Evolutionary conservation across 2,888 invertebrate species (phyloP).

Genomic region (Eumerus sabulonum): DNA sequence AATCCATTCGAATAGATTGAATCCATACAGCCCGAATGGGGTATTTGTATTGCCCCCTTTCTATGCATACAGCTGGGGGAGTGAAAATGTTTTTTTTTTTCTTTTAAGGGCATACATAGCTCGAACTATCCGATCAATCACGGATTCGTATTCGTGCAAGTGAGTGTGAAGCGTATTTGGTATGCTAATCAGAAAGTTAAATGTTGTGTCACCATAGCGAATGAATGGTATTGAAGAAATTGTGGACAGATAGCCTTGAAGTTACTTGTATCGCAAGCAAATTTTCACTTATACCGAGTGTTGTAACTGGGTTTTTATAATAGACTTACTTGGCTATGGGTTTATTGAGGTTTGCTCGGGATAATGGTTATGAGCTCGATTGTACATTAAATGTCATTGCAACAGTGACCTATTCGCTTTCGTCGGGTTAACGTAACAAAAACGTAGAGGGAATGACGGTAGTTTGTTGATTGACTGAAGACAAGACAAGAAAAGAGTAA

Average conservation of each 20-base stretch:
- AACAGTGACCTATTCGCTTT: too few relatives aligned
- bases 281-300: constrained; percentile 2
- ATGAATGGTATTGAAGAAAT: constrained; percentile 14
- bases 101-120: too few relatives aligned
- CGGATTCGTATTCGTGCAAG: constrained; percentile 3
- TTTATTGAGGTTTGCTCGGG: too few relatives aligned
- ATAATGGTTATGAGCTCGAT: too few relatives aligned
- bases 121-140: constrained; percentile 3
- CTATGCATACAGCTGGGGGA: too few relatives aligned
- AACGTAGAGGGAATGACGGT: too few relatives aligned
- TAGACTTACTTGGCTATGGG: too few relatives aligned
- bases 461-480: too few relatives aligned
- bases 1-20: constrained; percentile 44
- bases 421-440: too few relatives aligned
- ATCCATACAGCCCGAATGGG: constrained; percentile 3
- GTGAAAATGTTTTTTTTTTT: constrained; percentile 3
- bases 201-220: constrained; percentile 24
- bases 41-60: too few relatives aligned
- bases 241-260: constrained; percentile 30
- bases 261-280: constrained; percentile 9
- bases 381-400: too few relatives aligned
- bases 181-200: constrained; percentile 55
- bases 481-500: too few relatives aligned
- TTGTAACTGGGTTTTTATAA: constrained; percentile 14
- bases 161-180: constrained; percentile 13